phyloP scores from a whole-genome alignment of 2,888 invertebrate genomes.

The Merodon equestris region DNA sequence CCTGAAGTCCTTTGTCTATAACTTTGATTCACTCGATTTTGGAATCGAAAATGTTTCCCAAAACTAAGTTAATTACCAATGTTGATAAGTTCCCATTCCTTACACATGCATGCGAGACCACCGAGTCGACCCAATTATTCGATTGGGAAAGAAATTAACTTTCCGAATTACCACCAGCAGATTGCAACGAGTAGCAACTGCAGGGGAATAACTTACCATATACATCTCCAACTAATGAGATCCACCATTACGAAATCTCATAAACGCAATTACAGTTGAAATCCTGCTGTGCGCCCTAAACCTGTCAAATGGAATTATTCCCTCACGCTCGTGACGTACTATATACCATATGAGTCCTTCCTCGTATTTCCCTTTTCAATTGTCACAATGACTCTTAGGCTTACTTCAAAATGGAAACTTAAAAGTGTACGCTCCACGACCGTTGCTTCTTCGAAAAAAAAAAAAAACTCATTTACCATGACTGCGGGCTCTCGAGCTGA shows the following conservation, averaged over 20 bases:
- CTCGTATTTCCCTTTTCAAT: slow-evolving; percentile 19
- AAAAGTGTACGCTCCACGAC: slow-evolving; percentile 8
- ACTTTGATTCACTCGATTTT: too few relatives aligned
- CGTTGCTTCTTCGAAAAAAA: slow-evolving; percentile 28
- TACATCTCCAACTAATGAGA: slow-evolving; percentile 35
- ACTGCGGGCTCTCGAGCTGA: slow-evolving; percentile 8
- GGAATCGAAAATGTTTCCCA: too few relatives aligned
- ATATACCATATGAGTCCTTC: slow-evolving; percentile 5
- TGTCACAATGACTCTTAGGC: slow-evolving; percentile 26
- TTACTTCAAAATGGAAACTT: slow-evolving; percentile 55
- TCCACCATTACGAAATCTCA: slow-evolving; percentile 34
- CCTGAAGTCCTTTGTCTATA: too few relatives aligned
- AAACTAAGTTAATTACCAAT: too few relatives aligned
- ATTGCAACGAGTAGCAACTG: not conserved
- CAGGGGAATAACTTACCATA: not conserved
- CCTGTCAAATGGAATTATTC: slow-evolving; percentile 50
- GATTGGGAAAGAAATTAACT: slow-evolving; percentile 18
- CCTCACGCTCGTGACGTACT: slow-evolving; percentile 43
- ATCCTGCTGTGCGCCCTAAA: slow-evolving; percentile 30
- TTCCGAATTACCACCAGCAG: slow-evolving; percentile 36
- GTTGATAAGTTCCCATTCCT: too few relatives aligned
- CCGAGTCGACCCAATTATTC: too few relatives aligned
- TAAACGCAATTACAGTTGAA: slow-evolving; percentile 28
- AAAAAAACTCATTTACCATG: slow-evolving; percentile 31
- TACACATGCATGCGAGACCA: too few relatives aligned